Base-by-base conservation (phyloP, 2,888 invertebrate genomes). In the Lagria hirta region DNA sequence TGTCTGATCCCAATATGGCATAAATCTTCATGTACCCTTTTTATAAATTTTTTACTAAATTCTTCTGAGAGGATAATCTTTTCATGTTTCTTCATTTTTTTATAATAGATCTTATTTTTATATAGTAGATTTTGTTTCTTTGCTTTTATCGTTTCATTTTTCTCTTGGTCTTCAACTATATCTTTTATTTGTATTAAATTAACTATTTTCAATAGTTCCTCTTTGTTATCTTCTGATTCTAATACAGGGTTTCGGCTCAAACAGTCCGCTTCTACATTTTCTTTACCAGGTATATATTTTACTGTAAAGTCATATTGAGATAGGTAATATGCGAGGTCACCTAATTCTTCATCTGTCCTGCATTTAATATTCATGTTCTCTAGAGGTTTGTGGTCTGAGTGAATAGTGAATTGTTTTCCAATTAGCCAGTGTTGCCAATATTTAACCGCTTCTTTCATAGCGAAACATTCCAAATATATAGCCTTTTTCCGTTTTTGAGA, bases 1-100 rank as follows among this genome's bases (percentile, higher is more conserved):
- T 35, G 35, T 4, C 28, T 35, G 5, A 24, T 24, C 4, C 24
- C 24, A 8, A 24, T 24, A 8, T 24, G 24, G 8, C 24, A 24
- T 7, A 24, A 24, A 7, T 24, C 24, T 24, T 24, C 24, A 8
- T 24, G 24, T 4, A 8, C 8, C 4, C 8, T 8, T 24, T 24
- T 10, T 24, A 24, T 4, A 7, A 24, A 4, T 8, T 24, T 24
- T 24, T 5, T 24, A 24, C 24, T 24, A 7, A 24, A 24, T 7
- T 24, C 10, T 24, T 24, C 8, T 24, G 24, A 7, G 5, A 24
- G 10, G 5, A 24, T 24, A 8, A 24, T 24, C 8, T 24, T 24
- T 24, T 8, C 24, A 4, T 24, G 5, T 24, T 24, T 8, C 6
- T 18, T 18, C 5, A 18, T 6, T 18, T 18, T 18, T 18, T 18